A percentile compares a stretch with the other conserved stretches of the same genome.
phyloP scores from a whole-genome alignment of 2,888 invertebrate genomes.

The Charanyca ferruginea region DNA sequence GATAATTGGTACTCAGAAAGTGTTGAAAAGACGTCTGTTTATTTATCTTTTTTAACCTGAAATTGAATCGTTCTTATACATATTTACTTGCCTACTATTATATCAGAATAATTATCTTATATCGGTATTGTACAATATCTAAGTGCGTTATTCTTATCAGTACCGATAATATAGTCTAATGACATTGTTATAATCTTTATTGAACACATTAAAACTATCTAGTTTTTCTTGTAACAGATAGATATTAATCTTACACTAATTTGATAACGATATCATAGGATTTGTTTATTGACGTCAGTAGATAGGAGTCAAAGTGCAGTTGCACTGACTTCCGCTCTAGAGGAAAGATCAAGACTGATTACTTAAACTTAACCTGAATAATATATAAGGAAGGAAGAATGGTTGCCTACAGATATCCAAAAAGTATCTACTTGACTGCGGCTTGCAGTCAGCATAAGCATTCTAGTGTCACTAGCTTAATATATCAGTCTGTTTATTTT shows the following conservation, averaged over 20 bases:
- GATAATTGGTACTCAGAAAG: too few relatives aligned
- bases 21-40: too few relatives aligned
- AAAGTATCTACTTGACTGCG: not conserved
- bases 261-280: conserved; percentile 29
- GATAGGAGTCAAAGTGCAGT: conserved; percentile 3
- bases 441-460: too few relatives aligned
- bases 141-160: conserved; percentile 25
- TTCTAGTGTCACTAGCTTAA: not conserved
- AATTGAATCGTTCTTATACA: conserved; percentile 8
- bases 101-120: conserved; percentile 3
- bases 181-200: conserved; percentile 36
- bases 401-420: not conserved
- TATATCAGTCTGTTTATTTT: not conserved
- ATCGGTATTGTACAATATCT: conserved; percentile 9
- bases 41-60: too few relatives aligned
- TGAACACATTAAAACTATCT: conserved; percentile 7
- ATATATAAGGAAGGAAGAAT: not conserved
- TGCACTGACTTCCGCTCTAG: conserved; percentile 8
- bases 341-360: not conserved
- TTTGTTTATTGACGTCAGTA: conserved; percentile 24
- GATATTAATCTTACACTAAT: conserved; percentile 25
- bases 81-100: conserved; percentile 1
- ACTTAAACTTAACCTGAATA: not conserved
- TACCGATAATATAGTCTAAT: conserved; percentile 8
- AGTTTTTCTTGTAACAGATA: conserved; percentile 12